Evolutionary conservation across 1,140 invertebrate genomes (phyloP), one percentile per base, ranked within the genome.

Genomic region (Lasioglossum albipes): DNA sequence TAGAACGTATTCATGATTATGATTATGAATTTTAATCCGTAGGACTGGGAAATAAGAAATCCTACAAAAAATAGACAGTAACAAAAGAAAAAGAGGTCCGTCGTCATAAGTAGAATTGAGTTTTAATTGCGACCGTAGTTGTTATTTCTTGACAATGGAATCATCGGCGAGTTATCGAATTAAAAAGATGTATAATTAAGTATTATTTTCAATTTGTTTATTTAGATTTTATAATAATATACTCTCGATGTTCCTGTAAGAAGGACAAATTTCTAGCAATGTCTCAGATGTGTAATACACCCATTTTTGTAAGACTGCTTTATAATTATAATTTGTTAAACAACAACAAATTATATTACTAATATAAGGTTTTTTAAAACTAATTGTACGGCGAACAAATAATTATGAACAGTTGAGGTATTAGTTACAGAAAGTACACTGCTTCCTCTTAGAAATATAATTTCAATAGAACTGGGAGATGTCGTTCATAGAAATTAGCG

Each of bases 251-350:
- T 87, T 89, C 85, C 86, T 88, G 72, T 81, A 75, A 52, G 52
- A 69, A 78, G 84, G 79, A 89, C 71, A 82, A 89, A 76, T 86
- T 79, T 75, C 81, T 72, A 71, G 82, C 7, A 82, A 83, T 66
- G 67, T 67, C 78, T 65, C 62, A 20, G 49, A 57, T 64, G 76
- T 31, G 72, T 78, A 81, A 86, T 82, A 84, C 87, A 84, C 82
- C 83, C 84, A 90, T 86, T 90, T 85, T 66, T 79, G 83, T 89
- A 91, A 91, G 91, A 91, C 89, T 91, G 89, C 84, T 89, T 90
- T 82, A 71, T 86, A 59, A 82, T 82, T 73, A 83, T 81, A 22
- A 80, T 85, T 85, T 81, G 65, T 79, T 75, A 5, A 81, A 72
- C 42, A 66, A 72, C 42, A 66, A 84, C 62, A 82, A 81, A 57